Base-by-base conservation (phyloP, 92 coral and sea anemone genomes). In the Zoanthus gigantus region DNA sequence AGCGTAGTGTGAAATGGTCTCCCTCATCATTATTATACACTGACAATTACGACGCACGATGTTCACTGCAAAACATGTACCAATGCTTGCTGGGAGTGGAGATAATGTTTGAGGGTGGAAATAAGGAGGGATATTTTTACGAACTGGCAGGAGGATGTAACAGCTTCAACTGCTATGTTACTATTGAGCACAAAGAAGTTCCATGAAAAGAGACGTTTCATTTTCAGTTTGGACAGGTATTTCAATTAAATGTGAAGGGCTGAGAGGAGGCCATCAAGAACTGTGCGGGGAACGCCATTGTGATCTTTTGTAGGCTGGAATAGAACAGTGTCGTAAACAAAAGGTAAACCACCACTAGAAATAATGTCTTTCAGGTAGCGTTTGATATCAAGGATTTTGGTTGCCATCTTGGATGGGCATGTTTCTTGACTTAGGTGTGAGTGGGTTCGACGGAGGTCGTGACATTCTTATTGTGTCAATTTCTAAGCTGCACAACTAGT, bases 161-260 rank as follows among this genome's bases (percentile, higher is more conserved):
- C 88, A 30, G 86, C 37, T 31, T 90, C 52, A 44, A 86, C 14
- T 29, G 90, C 88, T 46, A 66, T 48, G 87, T 74, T 84, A 74
- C 78, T 66, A 52, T 87, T 86, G 4, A 87, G 74, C 47, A 67
- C 93, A 16, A 80, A 90, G 88, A 90, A 90, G 76, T 58, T 75
- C 13, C 84, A 17, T 63, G 68, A 79, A 73, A 87, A 78, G 31
- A 87, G 76, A 50, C 74, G 50, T 75, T 87, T 80, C 23, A 72
- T 77, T 52, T 91, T 86, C 72, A 87, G 77, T 74, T 68, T 83
- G 29, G 86, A 87, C 1, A 87, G 90, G 47, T 86, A 88, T 17
- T 68, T 74, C 34, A 90, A 86, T 13, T 46, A 28, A 67, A 91
- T 80, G 74, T 76, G 93, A 16, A 87, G 84, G 29, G 87, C 78